phyloP scores from a whole-genome alignment of 2,888 invertebrate genomes.

The Thera britannica region DNA sequence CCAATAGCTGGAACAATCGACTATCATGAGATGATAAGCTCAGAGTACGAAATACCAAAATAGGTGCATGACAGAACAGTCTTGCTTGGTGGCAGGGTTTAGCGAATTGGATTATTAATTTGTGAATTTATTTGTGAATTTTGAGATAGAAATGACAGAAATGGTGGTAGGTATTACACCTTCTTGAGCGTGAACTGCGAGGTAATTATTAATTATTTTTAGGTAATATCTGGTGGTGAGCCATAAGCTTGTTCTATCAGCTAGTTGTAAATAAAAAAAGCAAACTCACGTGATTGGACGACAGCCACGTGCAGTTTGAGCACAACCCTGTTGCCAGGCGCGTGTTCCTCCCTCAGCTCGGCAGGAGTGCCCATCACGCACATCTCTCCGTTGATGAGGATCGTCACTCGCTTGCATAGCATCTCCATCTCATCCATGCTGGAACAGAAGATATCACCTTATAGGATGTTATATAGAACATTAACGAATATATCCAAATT shows the following conservation, averaged over 20 bases:
- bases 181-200: no score
- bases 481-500: no score
- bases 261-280: neutral
- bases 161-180: no score
- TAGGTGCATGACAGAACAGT: no score
- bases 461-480: neutral
- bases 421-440: constrained; percentile 37
- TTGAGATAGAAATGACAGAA: no score
- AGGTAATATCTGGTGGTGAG: no score
- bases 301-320: constrained; percentile 10
- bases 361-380: constrained; percentile 19
- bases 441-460: neutral
- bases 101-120: no score
- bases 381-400: constrained; percentile 24
- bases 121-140: no score
- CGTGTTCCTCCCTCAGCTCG: constrained; percentile 11
- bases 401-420: constrained; percentile 29
- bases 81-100: no score
- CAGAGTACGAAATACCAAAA: neutral
- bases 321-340: constrained; percentile 13
- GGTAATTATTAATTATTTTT: no score
- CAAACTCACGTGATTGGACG: constrained; percentile 9
- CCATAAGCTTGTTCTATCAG: no score
- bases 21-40: neutral
- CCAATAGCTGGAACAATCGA: constrained; percentile 13